phyloP scores from a whole-genome alignment of 2,797 vertebrate genomes.

The Eulemur rubriventer region DNA sequence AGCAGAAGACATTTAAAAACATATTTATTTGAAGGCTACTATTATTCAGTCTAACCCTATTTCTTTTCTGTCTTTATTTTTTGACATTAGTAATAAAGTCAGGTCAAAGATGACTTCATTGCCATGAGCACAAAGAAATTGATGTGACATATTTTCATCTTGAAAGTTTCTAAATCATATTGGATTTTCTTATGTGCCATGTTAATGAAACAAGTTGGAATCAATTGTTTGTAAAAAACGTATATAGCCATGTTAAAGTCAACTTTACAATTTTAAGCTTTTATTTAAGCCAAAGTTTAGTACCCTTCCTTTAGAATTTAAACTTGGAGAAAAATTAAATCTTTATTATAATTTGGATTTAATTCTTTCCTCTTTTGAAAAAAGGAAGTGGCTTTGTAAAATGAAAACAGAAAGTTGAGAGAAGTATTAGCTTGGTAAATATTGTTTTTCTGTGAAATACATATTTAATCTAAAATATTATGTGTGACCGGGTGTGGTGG shows the following conservation, averaged over 20 bases:
- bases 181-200: not conserved
- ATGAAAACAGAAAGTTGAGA: not conserved
- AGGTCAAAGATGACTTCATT: not conserved
- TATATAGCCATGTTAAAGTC: not conserved
- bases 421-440: not conserved
- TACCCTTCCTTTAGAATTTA: not conserved
- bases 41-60: not conserved
- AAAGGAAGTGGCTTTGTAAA: not conserved
- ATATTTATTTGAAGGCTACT: not conserved
- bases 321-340: constrained; percentile 26
- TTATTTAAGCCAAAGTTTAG: not conserved
- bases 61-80: not conserved
- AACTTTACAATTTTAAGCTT: not conserved
- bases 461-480: not conserved
- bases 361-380: not conserved
- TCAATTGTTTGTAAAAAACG: not conserved
- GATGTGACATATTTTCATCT: not conserved
- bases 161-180: not conserved
- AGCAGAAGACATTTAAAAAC: constrained; percentile 24
- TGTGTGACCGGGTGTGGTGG: too few relatives aligned
- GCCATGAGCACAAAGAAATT: not conserved
- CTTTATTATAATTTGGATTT: not conserved
- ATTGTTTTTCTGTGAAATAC: not conserved
- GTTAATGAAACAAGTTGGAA: not conserved
- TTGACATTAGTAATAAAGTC: not conserved